phyloP scores from a whole-genome alignment of 2,888 invertebrate genomes.

The Drosophila barbarae region DNA sequence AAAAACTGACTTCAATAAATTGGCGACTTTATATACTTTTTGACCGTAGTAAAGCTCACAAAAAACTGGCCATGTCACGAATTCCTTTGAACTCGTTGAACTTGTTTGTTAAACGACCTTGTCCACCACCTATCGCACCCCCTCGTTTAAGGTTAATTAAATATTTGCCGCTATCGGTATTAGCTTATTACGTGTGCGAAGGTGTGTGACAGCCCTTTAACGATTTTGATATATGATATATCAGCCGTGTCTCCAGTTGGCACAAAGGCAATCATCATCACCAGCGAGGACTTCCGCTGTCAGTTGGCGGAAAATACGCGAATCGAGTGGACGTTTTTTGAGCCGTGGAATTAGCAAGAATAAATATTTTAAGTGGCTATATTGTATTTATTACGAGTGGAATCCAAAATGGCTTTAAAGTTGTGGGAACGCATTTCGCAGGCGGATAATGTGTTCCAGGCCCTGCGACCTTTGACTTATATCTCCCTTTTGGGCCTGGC shows the following conservation, averaged over 20 bases:
- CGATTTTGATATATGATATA: constrained; percentile 51
- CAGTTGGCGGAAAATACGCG: constrained; percentile 53
- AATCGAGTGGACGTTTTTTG: constrained; percentile 44
- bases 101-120: constrained; percentile 30
- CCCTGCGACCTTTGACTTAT: constrained; percentile 73
- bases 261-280: constrained; percentile 37
- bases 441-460: constrained; percentile 77
- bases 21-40: no score
- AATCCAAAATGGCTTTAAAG: constrained; percentile 61
- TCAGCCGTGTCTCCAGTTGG: constrained; percentile 11
- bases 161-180: constrained; percentile 66
- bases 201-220: constrained; percentile 45
- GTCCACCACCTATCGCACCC: background rate
- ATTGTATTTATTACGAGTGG: background rate
- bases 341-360: background rate
- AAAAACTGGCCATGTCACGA: constrained; percentile 15
- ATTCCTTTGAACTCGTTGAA: constrained; percentile 22
- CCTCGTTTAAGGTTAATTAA: constrained; percentile 62
- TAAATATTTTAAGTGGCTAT: background rate
- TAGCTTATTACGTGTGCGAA: constrained; percentile 49
- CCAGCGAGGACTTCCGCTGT: constrained; percentile 37
- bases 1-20: no score
- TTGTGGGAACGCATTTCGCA: constrained; percentile 73
- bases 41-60: background rate
- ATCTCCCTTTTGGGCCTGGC: constrained; percentile 77